These are phyloP conservation scores for Eumerus sabulonum DNA, from an alignment of 2,888 invertebrate genomes.

Conservation along the genomic window DNA sequence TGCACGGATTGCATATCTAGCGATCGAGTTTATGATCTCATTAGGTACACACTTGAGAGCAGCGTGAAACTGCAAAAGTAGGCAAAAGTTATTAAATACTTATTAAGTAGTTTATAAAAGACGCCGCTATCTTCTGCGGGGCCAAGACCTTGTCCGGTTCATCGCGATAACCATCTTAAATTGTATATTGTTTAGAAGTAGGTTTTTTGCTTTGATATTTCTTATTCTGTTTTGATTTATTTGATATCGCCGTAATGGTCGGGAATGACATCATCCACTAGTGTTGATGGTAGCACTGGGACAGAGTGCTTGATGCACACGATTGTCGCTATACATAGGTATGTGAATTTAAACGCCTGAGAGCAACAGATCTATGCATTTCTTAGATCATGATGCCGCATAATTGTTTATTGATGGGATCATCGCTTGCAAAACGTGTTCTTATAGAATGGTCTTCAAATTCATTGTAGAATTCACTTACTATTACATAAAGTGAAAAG, in stretches of 20 bases:
- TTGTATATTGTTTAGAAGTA: constrained; percentile 6
- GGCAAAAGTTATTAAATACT: constrained; percentile 28
- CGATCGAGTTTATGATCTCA: constrained; percentile 50
- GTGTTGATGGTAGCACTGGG: neutral
- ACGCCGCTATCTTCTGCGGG: constrained; percentile 26
- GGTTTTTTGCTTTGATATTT: neutral
- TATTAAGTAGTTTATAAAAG: constrained; percentile 30
- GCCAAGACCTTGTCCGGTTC: constrained; percentile 8
- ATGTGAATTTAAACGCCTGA: neutral
- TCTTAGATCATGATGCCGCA: no score
- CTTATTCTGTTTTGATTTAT: neutral
- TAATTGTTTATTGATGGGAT: no score
- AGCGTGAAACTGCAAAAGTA: neutral
- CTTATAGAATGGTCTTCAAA: no score
- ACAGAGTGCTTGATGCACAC: neutral
- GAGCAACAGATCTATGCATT: neutral
- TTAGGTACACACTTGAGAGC: constrained; percentile 39
- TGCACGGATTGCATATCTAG: constrained; percentile 9
- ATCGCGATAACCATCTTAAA: constrained; percentile 26
- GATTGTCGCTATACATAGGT: neutral
- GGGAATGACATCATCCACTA: constrained; percentile 8
- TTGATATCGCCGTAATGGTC: neutral
- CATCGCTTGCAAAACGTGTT: no score
- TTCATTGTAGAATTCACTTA: neutral
- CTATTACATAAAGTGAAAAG: neutral